Percentiles rank a stretch among this genome's conserved stretches.
Evolutionary conservation across 1,140 invertebrate genomes (phyloP).

Genomic region (Pseudomyrmex concolor): DNA sequence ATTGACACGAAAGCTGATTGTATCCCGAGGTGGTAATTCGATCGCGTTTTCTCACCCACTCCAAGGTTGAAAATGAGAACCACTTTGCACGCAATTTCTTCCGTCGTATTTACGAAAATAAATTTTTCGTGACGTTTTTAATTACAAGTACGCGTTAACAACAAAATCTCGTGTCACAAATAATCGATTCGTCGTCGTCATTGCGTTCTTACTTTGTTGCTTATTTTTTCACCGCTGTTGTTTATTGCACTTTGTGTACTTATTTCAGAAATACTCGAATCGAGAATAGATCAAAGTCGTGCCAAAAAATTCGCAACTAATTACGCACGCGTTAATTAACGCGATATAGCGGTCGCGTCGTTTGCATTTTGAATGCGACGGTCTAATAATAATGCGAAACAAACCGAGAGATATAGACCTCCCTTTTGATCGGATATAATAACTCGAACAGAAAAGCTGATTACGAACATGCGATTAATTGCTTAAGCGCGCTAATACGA

Average conservation of each 20-base stretch:
- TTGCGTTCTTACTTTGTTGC: background rate
- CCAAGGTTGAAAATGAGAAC: background rate
- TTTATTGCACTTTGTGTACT: background rate
- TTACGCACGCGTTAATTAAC: conserved; percentile 13
- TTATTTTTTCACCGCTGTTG: background rate
- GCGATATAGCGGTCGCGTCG: background rate
- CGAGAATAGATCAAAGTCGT: background rate
- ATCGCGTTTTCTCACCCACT: background rate
- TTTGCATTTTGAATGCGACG: background rate
- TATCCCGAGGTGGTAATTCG: background rate
- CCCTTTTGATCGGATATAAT: background rate
- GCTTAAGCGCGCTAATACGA: too few relatives aligned
- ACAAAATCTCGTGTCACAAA: conserved; percentile 22
- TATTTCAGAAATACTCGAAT: background rate
- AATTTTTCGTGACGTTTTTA: background rate
- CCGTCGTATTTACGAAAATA: conserved; percentile 9
- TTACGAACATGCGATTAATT: too few relatives aligned
- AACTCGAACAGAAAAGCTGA: background rate
- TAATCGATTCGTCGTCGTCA: background rate
- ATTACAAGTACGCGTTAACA: too few relatives aligned
- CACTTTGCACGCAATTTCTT: background rate
- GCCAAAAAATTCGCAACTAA: conserved; percentile 1
- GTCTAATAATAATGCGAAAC: background rate
- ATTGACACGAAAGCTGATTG: conserved; percentile 17
- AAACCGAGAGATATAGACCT: background rate